A percentile compares a stretch with the other conserved stretches of the same genome.
These are phyloP conservation scores for Venturia canescens DNA, from an alignment of 1,140 invertebrate species.

Conservation along the genomic window DNA sequence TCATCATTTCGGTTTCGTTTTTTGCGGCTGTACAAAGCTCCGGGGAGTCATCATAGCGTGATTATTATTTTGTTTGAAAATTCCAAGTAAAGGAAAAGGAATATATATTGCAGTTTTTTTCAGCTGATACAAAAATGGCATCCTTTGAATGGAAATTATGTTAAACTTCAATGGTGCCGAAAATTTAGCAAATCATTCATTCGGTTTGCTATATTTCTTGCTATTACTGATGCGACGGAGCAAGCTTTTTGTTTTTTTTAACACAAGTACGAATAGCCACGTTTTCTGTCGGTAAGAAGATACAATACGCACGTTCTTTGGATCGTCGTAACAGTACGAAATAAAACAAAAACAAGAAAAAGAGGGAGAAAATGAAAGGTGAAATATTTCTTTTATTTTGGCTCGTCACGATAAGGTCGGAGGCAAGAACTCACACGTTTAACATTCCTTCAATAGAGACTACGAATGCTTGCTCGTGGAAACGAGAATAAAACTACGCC, in stretches of 20 bases:
- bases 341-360: neutral
- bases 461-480: slow-evolving; percentile 47
- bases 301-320: neutral
- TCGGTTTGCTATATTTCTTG: too few relatives aligned
- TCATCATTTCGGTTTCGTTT: neutral
- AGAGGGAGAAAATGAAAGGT: slow-evolving; percentile 12
- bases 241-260: too few relatives aligned
- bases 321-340: neutral
- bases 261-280: neutral
- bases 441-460: slow-evolving; percentile 69
- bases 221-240: too few relatives aligned
- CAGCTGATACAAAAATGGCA: neutral
- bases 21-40: slow-evolving; percentile 30
- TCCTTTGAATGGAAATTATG: too few relatives aligned
- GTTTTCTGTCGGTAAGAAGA: neutral
- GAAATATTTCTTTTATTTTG: slow-evolving; percentile 56
- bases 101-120: neutral
- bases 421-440: slow-evolving; percentile 54
- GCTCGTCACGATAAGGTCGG: slow-evolving; percentile 38
- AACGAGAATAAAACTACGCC: slow-evolving; percentile 21
- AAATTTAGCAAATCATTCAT: too few relatives aligned
- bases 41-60: neutral
- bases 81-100: neutral
- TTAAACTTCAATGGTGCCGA: too few relatives aligned
- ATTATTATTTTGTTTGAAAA: neutral